phyloP scores from a whole-genome alignment of 2,888 invertebrate genomes.

The Hyposoter didymator region DNA sequence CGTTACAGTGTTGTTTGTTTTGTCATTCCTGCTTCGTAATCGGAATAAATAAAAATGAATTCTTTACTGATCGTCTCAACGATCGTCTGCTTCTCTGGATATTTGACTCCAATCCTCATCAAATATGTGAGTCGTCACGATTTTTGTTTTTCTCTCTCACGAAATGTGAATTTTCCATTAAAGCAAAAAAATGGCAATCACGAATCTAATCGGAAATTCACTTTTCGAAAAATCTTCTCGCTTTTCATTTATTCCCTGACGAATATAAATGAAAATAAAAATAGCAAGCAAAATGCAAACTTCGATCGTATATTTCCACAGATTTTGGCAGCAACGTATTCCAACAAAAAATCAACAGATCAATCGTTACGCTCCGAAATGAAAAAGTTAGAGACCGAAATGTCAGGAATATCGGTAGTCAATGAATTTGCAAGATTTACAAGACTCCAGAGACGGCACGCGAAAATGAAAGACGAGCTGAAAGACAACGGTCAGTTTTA shows the following conservation, averaged over 20 bases:
- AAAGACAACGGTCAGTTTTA: conserved; percentile 77
- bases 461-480: conserved; percentile 77
- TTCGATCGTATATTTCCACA: conserved; percentile 67
- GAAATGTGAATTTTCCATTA: too few species aligned
- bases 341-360: conserved; percentile 68
- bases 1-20: not conserved
- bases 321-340: conserved; percentile 69
- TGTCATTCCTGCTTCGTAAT: not conserved
- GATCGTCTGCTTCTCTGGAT: conserved; percentile 74
- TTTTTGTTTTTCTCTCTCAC: too few species aligned
- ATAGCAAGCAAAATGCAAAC: too few species aligned
- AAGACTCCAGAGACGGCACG: conserved; percentile 81
- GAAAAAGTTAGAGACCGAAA: conserved; percentile 77
- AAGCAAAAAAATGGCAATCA: too few species aligned
- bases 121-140: conserved; percentile 76
- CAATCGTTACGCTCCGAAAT: conserved; percentile 73
- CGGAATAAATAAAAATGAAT: conserved; percentile 72
- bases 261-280: too few species aligned
- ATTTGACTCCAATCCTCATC: conserved; percentile 75
- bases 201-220: too few species aligned
- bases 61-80: conserved; percentile 77
- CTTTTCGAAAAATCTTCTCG: too few species aligned
- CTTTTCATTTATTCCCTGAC: too few species aligned
- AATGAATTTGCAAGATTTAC: conserved; percentile 84
- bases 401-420: conserved; percentile 80